Evolutionary conservation across 2,113 vertebrate species (phyloP).

Genomic region (Trogon melanurus): DNA sequence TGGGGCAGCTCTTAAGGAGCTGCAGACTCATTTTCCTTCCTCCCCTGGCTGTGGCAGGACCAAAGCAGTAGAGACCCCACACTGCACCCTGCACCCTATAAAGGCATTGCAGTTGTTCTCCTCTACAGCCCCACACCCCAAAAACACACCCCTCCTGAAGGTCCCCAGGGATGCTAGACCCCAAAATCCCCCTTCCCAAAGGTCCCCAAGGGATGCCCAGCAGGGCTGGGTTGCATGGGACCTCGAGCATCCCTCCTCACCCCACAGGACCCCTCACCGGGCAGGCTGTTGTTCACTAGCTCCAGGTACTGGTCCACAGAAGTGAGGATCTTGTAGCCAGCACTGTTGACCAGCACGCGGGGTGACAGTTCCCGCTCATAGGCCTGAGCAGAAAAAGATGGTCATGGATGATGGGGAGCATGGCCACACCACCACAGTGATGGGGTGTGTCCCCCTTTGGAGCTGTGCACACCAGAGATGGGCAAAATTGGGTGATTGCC

Average conservation of each 20-base stretch:
- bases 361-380: conserved; percentile 84
- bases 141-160: not conserved
- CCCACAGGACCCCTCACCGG: conserved; percentile 77
- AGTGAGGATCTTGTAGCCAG: conserved; percentile 90
- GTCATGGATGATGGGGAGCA: too few relatives aligned
- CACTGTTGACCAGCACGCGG: conserved; percentile 85
- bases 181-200: not conserved
- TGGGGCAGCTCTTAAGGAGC: rapidly evolving
- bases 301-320: conserved; percentile 90
- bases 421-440: rapidly evolving
- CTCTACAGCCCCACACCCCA: not conserved
- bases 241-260: not conserved
- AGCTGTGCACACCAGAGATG: not conserved
- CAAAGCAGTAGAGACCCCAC: not conserved
- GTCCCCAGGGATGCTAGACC: rapidly evolving
- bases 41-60: not conserved
- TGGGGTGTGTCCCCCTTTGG: not conserved
- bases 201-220: not conserved
- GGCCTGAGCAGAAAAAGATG: conserved; percentile 73
- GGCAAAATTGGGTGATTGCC: rapidly evolving
- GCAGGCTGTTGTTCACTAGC: conserved; percentile 85
- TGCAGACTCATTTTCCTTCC: not conserved
- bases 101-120: not conserved
- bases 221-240: rapidly evolving
- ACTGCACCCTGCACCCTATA: not conserved